Percentiles rank a stretch among this genome's conserved stretches.
phyloP scores from a whole-genome alignment of 2,797 vertebrate genomes.

The Catharus ustulatus region DNA sequence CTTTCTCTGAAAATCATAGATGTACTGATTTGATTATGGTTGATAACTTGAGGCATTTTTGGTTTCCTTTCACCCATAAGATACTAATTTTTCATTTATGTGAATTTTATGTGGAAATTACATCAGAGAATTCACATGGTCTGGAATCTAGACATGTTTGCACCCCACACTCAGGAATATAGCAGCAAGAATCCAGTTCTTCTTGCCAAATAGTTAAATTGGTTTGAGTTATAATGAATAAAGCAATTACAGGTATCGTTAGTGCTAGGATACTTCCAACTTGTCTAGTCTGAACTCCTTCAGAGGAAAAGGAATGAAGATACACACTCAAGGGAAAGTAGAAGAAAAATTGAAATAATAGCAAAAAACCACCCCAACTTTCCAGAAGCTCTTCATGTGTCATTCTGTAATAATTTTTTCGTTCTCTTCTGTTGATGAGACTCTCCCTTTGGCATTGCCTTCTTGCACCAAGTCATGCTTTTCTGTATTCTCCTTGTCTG shows the following conservation, averaged over 20 bases:
- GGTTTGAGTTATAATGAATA: background rate
- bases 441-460: background rate
- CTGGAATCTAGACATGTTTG: background rate
- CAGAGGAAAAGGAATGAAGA: background rate
- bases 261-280: background rate
- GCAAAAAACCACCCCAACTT: rapidly evolving
- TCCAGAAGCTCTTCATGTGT: background rate
- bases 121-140: background rate
- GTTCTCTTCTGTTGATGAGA: background rate
- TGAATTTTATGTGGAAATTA: background rate
- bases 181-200: background rate
- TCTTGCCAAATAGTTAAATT: background rate
- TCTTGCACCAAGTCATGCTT: background rate
- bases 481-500: background rate
- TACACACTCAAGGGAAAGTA: background rate
- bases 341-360: background rate
- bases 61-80: background rate
- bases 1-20: background rate
- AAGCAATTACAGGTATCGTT: background rate
- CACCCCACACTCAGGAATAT: background rate
- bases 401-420: background rate
- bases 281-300: background rate
- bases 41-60: background rate
- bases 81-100: background rate
- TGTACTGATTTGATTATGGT: background rate